Evolutionary conservation across 2,797 vertebrate species (phyloP).

Genomic region (Decapterus maruadsi): DNA sequence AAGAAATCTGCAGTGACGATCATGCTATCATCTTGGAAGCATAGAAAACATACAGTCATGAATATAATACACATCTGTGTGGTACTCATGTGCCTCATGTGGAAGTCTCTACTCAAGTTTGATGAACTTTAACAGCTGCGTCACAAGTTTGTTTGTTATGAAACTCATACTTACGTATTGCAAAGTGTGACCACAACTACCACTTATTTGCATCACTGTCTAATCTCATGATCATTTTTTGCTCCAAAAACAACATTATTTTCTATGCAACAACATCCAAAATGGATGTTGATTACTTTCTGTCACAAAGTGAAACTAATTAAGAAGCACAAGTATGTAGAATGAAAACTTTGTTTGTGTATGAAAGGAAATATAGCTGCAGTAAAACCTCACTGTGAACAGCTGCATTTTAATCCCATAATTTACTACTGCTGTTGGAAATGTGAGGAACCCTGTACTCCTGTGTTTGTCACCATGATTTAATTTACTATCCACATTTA

Average conservation of each 20-base stretch:
- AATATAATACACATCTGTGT: not conserved
- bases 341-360: too few relatives aligned
- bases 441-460: too few relatives aligned
- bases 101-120: not conserved
- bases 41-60: not conserved
- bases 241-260: too few relatives aligned
- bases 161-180: not conserved
- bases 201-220: not conserved
- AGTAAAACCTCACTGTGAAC: too few relatives aligned
- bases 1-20: slow-evolving; percentile 41
- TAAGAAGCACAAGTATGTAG: too few relatives aligned
- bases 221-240: too few relatives aligned
- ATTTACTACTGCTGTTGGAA: too few relatives aligned
- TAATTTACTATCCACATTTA: not conserved
- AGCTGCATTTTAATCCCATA: too few relatives aligned
- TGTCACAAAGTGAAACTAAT: not conserved
- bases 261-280: not conserved
- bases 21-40: not conserved
- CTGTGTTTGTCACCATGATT: too few relatives aligned
- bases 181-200: too few relatives aligned
- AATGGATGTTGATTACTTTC: too few relatives aligned
- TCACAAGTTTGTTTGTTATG: not conserved
- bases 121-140: not conserved
- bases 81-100: not conserved
- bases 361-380: too few relatives aligned